A percentile compares a stretch with the other conserved stretches of the same genome.
Evolutionary conservation across 2,797 vertebrate genomes (phyloP).

Genomic region (Chrosomus eos): DNA sequence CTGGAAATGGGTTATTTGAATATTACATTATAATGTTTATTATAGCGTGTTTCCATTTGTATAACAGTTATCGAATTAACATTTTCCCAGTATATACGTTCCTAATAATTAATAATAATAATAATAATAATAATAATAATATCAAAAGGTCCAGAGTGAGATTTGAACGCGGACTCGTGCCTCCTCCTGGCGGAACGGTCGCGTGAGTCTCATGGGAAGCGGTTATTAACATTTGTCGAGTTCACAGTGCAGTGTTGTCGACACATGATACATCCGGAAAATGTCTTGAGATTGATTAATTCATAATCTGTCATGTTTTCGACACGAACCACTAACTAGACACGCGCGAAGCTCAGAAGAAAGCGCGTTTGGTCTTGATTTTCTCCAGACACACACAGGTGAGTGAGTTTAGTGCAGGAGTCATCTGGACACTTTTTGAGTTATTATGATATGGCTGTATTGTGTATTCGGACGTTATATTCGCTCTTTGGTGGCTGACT

Average conservation of each 20-base stretch:
- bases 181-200: background rate
- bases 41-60: background rate
- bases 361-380: background rate
- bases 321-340: no score
- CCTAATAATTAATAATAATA: background rate
- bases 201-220: background rate
- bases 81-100: background rate
- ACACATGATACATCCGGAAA: background rate
- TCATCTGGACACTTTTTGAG: background rate
- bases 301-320: background rate
- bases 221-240: background rate
- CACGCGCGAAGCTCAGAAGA: background rate
- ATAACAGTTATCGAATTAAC: accelerated
- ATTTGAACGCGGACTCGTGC: background rate
- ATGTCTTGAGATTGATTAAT: background rate
- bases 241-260: background rate
- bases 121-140: background rate
- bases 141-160: background rate
- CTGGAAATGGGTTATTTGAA: background rate
- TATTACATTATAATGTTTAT: background rate
- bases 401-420: conserved; percentile 14
- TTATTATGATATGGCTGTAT: no score
- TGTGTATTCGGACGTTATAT: background rate
- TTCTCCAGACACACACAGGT: conserved; percentile 3
- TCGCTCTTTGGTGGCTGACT: background rate